These are phyloP conservation scores for Cyclargus thomasi DNA, from an alignment of 1,140 invertebrate species.

Conservation along the genomic window DNA sequence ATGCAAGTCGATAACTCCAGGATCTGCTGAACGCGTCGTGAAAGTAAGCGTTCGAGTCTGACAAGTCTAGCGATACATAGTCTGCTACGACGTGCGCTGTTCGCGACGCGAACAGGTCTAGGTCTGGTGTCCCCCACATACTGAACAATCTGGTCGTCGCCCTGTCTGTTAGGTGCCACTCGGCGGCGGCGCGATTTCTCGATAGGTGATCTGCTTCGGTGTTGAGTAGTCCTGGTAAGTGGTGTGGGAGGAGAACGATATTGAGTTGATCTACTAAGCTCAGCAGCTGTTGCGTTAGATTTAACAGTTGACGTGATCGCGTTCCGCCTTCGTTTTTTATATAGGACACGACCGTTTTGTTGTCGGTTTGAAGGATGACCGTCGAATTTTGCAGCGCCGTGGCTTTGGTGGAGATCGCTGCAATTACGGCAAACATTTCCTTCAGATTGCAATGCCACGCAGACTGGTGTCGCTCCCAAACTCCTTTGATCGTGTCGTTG, in stretches of 20 bases:
- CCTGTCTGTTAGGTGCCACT: conserved; percentile 32
- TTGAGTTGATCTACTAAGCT: conserved; percentile 34
- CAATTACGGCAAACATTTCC: conserved; percentile 42
- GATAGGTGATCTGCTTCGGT: conserved; percentile 37
- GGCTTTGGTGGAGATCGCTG: conserved; percentile 20
- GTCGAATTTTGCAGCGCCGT: conserved; percentile 14
- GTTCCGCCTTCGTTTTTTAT: conserved; percentile 50
- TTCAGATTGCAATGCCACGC: conserved; percentile 44
- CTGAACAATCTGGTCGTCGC: conserved; percentile 28
- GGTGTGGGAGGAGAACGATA: conserved; percentile 36
- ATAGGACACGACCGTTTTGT: conserved; percentile 40
- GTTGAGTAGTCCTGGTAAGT: conserved; percentile 29
- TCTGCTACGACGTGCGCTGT: conserved; percentile 33
- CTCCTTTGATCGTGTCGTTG: conserved; percentile 24
- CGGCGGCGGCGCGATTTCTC: conserved; percentile 20
- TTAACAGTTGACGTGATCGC: conserved; percentile 34
- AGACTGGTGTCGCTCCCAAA: conserved; percentile 25
- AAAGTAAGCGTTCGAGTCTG: conserved; percentile 26
- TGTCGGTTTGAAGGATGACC: conserved; percentile 44
- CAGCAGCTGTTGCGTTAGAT: conserved; percentile 38
- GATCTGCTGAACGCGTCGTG: no score
- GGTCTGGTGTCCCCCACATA: conserved; percentile 34
- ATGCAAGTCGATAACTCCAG: conserved; percentile 32
- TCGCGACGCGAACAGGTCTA: conserved; percentile 45
- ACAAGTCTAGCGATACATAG: conserved; percentile 41